These are phyloP conservation scores for Laterallus jamaicensis DNA, from an alignment of 2,113 vertebrate genomes.

Conservation along the genomic window DNA sequence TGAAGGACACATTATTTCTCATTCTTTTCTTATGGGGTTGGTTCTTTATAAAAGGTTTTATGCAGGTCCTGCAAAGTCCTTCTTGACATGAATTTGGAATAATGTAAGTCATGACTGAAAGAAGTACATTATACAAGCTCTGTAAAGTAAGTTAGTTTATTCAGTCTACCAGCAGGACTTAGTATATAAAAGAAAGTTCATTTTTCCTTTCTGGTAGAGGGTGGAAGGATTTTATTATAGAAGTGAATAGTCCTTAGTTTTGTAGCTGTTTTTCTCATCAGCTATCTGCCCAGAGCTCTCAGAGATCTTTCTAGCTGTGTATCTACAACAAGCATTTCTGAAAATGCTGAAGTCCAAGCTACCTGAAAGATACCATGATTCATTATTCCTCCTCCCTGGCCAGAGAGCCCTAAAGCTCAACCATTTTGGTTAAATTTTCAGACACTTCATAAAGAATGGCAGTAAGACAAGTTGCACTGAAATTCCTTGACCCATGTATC, in stretches of 20 bases:
- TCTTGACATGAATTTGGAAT: background rate
- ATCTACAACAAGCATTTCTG: background rate
- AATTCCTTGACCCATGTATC: background rate
- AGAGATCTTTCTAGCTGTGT: background rate
- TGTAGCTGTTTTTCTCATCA: background rate
- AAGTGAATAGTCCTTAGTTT: background rate
- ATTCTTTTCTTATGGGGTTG: background rate
- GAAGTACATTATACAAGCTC: background rate
- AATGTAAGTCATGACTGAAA: background rate
- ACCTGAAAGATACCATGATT: background rate
- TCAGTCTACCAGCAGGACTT: background rate
- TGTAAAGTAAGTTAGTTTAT: background rate
- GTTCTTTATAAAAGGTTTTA: background rate
- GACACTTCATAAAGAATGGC: background rate
- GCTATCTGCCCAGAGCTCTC: background rate
- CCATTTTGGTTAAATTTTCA: background rate
- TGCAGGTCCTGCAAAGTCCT: background rate
- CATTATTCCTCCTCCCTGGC: background rate
- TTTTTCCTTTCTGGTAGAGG: background rate
- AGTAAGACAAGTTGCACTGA: background rate
- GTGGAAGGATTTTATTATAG: background rate
- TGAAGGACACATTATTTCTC: background rate
- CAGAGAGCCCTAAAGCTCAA: background rate
- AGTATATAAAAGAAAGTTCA: background rate
- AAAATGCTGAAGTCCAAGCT: background rate